Evolutionary conservation across 2,113 vertebrate genomes (phyloP).

Genomic region (Leptocoma aspasia): DNA sequence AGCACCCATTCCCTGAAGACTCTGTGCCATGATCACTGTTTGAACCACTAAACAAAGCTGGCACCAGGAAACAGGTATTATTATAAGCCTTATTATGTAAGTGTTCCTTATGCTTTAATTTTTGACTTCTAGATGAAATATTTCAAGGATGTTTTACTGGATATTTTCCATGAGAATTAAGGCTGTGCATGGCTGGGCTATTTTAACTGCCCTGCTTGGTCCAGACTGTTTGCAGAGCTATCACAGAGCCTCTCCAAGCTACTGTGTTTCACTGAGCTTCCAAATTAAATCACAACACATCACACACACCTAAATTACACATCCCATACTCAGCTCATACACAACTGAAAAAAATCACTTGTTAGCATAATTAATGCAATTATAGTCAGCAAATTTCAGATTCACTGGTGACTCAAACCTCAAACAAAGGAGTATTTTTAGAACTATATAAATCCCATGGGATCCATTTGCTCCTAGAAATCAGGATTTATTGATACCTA

Average conservation of each 20-base stretch:
- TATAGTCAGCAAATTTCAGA: conserved; percentile 9
- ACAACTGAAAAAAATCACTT: not conserved
- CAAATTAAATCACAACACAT: not conserved
- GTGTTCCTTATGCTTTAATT: not conserved
- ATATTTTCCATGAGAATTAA: not conserved
- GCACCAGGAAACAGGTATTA: not conserved
- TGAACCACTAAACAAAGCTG: not conserved
- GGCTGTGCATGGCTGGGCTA: not conserved
- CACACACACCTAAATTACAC: not conserved
- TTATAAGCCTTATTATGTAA: not conserved
- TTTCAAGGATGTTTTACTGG: not conserved
- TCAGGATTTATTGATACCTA: not conserved
- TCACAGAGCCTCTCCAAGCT: not conserved
- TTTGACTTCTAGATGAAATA: not conserved
- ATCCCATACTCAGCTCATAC: not conserved
- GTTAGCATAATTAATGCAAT: conserved; percentile 11
- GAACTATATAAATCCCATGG: not conserved
- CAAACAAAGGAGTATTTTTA: conserved; percentile 4
- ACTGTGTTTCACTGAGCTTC: not conserved
- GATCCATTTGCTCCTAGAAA: not conserved
- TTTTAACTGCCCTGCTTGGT: not conserved
- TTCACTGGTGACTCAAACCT: not conserved
- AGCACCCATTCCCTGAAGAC: not conserved
- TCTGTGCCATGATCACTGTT: not conserved
- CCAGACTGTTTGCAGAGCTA: not conserved